Base-by-base conservation (phyloP, 2,797 vertebrate species). In the Betta splendens region DNA sequence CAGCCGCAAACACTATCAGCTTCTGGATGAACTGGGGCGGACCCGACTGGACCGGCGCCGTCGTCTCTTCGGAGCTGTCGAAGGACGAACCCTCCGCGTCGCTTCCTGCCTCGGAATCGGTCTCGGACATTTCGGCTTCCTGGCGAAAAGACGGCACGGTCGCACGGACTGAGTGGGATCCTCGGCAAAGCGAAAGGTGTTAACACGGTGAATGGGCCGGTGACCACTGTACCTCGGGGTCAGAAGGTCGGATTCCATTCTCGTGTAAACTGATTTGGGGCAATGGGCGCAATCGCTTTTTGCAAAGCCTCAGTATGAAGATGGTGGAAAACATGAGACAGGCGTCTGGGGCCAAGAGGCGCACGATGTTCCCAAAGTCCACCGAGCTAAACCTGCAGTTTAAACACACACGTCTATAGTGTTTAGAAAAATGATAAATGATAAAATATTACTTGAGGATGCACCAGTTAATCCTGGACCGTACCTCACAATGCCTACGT, bases 331-430 rank as follows among this genome's bases (percentile, higher is more conserved):
- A 39, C 21, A 91, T 76, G 2, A 92, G 73, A 45, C 84, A 66
- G 0, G 89, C 1, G 22, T 94, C 92, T 2, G 92, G 93, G 9
- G 86, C 85, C 60, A 92, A 55, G 55, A 92, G 86, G 3, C 89
- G 89, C 11, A 91, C 63, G 11, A 90, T 60, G 55, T 91, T 91
- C 21, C 86, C 88, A 16, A 77, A 12, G 47, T 89, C 69, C 2
- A 91, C 89, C 0, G 45, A 61, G 49, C 84, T 92, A 77, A 94
- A 91, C 71, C 94, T 94, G 76, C n/a, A n/a, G n/a, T n/a, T n/a
- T 33, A 64, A 51, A 70, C 13, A 65, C 18, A 62, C 5, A 33
- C 5, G 16, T 15, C 46, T 28, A n/a, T n/a, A n/a, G n/a, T n/a
- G n/a, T 13, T 22, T n/a, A n/a, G n/a, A 36, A 29, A 52, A 20